phyloP scores from a whole-genome alignment of 2,888 invertebrate species.

The Oxycera nigricornis region DNA sequence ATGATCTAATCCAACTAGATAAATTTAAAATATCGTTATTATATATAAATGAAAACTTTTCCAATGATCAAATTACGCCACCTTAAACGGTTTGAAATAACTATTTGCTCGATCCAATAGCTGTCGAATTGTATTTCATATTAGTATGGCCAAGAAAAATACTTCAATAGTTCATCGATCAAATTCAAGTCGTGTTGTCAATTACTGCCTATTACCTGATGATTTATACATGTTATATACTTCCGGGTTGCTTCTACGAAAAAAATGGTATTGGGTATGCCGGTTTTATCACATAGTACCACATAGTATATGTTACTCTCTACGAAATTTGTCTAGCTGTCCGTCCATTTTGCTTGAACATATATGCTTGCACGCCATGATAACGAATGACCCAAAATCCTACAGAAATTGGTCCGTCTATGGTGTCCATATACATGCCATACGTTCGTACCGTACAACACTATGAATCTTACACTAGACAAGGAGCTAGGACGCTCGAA shows the following conservation, averaged over 20 bases:
- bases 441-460: background rate
- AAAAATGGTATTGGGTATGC: background rate
- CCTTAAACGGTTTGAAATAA: too few relatives aligned
- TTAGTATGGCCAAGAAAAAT: too few relatives aligned
- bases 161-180: background rate
- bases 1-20: too few relatives aligned
- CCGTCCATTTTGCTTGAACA: background rate
- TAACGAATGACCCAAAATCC: constrained; percentile 28
- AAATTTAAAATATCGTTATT: too few relatives aligned
- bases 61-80: too few relatives aligned
- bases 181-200: constrained; percentile 11
- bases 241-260: background rate
- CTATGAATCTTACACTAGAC: background rate
- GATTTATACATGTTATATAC: background rate
- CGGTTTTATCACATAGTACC: background rate
- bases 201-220: constrained; percentile 18
- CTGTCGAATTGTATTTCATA: too few relatives aligned
- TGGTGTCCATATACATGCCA: background rate
- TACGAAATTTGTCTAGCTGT: background rate
- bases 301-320: background rate
- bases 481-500: background rate
- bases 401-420: constrained; percentile 8
- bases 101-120: too few relatives aligned
- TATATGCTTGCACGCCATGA: background rate
- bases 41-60: too few relatives aligned